Evolutionary conservation across 2,797 vertebrate species (phyloP), one percentile per base, ranked within the genome.

Genomic region (Poeciliopsis gracilis): DNA sequence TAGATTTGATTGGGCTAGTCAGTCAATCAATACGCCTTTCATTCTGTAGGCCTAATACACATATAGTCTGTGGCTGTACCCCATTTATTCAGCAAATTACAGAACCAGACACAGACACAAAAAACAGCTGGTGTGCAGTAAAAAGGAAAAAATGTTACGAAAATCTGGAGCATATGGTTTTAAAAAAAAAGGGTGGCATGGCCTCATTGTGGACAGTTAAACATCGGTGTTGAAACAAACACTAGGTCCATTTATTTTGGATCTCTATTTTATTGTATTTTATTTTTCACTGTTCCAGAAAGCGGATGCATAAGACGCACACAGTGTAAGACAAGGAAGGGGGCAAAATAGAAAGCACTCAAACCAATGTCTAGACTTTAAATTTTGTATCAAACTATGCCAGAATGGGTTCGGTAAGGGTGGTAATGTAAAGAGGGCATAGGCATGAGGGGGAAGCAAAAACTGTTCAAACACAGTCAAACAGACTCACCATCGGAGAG

Each of bases 61-160:
- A 87, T 63, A 53, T 23, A 78, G 63, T 81, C 72, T 81, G 77
- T 36, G 66, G 72, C 77, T 91, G 73, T 87, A 79, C 53, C 83
- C 81, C 80, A 86, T 84, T 88, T 84, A 76, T 88, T 84, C 73
- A 84, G 79, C 80, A 92, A 88, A 94, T 93, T 92, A 87, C 84
- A 92, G 94, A 93, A 93, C 75, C 86, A 94, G 89, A 51, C 20
- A 36, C 71, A 47, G 47, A 77, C 82, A 87, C 84, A 75, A 89
- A 91, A 93, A 95, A 90, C 93, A 95, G 92, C 92, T 93, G 92
- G 84, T 73, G 82, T 75, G 76, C 84, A 85, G 77, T 81, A 84
- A 89, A 67, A 87, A 2, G 78, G 57, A 77, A 78, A 78, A 78
- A 47, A 80, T 46, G 51, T 55, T 41, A 75, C 85, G 38, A 77